Evolutionary conservation across 2,113 vertebrate species (phyloP).

Genomic region (Centropus unirufus): DNA sequence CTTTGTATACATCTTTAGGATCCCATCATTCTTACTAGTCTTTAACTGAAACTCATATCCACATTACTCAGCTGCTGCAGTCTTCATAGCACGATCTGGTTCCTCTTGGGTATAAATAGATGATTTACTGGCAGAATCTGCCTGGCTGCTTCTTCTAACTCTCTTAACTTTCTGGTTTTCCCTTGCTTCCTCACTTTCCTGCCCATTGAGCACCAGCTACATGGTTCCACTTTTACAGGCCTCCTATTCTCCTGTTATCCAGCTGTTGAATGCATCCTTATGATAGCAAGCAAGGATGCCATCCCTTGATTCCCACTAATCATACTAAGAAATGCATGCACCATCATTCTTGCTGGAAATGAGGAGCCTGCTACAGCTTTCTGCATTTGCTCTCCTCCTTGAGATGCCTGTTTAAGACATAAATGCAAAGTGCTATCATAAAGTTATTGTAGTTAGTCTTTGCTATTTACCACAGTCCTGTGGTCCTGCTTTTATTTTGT

Average conservation of each 20-base stretch:
- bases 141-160: not conserved
- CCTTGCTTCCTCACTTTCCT: not conserved
- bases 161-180: not conserved
- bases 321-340: not conserved
- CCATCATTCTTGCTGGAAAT: not conserved
- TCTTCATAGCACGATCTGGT: not conserved
- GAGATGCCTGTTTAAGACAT: not conserved
- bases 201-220: not conserved
- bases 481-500: not conserved
- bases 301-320: not conserved
- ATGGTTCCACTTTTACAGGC: not conserved
- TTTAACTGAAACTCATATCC: not conserved
- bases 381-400: not conserved
- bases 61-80: not conserved
- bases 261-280: not conserved
- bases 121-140: not conserved
- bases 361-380: not conserved
- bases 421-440: not conserved
- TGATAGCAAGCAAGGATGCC: not conserved
- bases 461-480: not conserved
- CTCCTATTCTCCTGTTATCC: not conserved
- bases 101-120: not conserved
- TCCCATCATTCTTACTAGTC: not conserved
- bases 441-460: not conserved
- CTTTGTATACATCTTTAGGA: not conserved